A percentile compares a stretch with the other conserved stretches of the same genome.
Evolutionary conservation across 2,888 invertebrate genomes (phyloP).

Genomic region (Thyatira batis): DNA sequence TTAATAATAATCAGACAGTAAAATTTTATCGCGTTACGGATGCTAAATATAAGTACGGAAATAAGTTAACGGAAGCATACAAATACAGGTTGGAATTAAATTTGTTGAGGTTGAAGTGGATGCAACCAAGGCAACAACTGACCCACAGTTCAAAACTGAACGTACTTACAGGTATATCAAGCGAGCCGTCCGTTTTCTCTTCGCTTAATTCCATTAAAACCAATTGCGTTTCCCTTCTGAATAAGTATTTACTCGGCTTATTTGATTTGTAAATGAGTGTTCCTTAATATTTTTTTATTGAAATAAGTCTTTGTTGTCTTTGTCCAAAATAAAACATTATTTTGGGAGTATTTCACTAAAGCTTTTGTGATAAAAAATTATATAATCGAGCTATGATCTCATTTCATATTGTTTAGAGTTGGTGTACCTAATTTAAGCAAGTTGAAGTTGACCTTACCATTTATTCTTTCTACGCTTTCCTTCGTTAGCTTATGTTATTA

Average conservation of each 20-base stretch:
- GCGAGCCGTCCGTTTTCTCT: background rate
- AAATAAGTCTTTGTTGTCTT: background rate
- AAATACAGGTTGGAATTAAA: constrained; percentile 22
- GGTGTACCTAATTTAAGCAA: no score
- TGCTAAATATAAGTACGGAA: constrained; percentile 48
- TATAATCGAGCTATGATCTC: no score
- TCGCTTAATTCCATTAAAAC: background rate
- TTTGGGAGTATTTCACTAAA: no score
- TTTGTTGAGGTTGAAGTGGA: constrained; percentile 30
- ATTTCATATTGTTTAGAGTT: no score
- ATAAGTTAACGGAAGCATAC: constrained; percentile 52
- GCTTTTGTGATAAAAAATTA: no score
- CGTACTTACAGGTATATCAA: background rate
- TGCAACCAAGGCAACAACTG: constrained; percentile 28
- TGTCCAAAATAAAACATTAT: background rate
- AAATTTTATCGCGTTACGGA: constrained; percentile 18
- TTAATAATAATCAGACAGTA: constrained; percentile 6
- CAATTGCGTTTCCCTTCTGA: background rate
- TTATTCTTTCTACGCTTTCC: no score
- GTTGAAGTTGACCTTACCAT: no score
- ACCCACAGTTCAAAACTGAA: no score
- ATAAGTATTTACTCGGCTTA: background rate
- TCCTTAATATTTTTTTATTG: background rate
- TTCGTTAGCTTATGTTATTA: no score
- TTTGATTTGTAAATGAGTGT: constrained; percentile 1